Percentiles rank a stretch among this genome's conserved stretches.
These are phyloP conservation scores for Chydorus sphaericus DNA, from an alignment of 2,888 invertebrate genomes.

Conservation along the genomic window DNA sequence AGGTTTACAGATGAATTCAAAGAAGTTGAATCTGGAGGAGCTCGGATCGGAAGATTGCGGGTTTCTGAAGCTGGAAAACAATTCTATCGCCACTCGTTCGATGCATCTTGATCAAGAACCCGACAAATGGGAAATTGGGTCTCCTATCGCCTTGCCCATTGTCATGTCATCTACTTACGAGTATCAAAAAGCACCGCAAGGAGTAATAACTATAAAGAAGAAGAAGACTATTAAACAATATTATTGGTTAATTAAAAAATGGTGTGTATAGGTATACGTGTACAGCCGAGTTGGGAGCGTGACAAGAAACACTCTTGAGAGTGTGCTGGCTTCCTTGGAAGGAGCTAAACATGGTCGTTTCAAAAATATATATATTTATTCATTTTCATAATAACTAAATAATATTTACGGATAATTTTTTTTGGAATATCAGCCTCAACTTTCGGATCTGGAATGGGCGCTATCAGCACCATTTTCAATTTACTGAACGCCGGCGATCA, in stretches of 20 bases:
- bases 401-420: background rate
- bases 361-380: background rate
- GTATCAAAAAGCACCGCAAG: slow-evolving; percentile 69
- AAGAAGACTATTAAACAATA: too few species aligned
- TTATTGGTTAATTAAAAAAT: too few species aligned
- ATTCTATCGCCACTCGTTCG: slow-evolving; percentile 78
- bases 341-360: slow-evolving; percentile 58
- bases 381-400: too few species aligned
- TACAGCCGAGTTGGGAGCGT: slow-evolving; percentile 93
- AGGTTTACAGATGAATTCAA: too few species aligned
- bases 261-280: slow-evolving; percentile 55
- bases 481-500: slow-evolving; percentile 76
- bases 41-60: too few species aligned
- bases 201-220: slow-evolving; percentile 50
- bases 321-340: slow-evolving; percentile 78
- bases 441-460: slow-evolving; percentile 84
- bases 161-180: slow-evolving; percentile 83
- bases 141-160: slow-evolving; percentile 77
- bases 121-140: slow-evolving; percentile 70
- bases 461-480: slow-evolving; percentile 57
- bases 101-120: slow-evolving; percentile 88
- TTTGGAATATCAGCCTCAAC: slow-evolving; percentile 22
- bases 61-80: too few species aligned
- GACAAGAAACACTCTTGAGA: slow-evolving; percentile 71
- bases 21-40: too few species aligned